Conservation (phyloP, 2,888 invertebrate species). For the Diarsia dahlii region DNA sequence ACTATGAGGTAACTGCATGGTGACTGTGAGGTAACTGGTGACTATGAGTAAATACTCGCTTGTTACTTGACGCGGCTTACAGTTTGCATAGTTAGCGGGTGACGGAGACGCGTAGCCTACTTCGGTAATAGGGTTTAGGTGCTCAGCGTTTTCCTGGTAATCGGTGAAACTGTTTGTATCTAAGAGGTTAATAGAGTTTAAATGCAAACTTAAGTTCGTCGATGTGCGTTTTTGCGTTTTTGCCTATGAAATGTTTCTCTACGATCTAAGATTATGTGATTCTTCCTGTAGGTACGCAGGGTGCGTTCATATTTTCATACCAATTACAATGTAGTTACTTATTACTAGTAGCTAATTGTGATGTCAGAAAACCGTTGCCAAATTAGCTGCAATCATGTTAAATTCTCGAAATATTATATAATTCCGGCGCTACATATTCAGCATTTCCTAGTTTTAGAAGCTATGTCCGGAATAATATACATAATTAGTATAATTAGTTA, state of each 20-base stretch:
- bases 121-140: slow-evolving; percentile 47
- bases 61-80: slow-evolving; percentile 51
- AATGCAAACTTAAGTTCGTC: background rate
- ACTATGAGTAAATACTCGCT: slow-evolving; percentile 54
- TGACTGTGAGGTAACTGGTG: slow-evolving; percentile 63
- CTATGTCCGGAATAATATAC: background rate
- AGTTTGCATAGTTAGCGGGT: slow-evolving; percentile 52
- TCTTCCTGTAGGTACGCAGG: background rate
- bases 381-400: background rate
- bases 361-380: background rate
- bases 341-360: background rate
- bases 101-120: slow-evolving; percentile 37
- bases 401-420: background rate
- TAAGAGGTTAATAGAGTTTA: slow-evolving; percentile 28
- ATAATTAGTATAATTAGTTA: slow-evolving; percentile 8
- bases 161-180: slow-evolving; percentile 21
- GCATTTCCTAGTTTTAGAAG: background rate
- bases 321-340: background rate
- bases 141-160: slow-evolving; percentile 27
- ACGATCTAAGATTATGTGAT: background rate
- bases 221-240: background rate
- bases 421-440: background rate
- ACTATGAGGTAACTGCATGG: too few relatives aligned
- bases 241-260: background rate
- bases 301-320: background rate